Evolutionary conservation across 2,113 vertebrate species (phyloP), one percentile per base, ranked within the genome.

Genomic region (Chionodraco myersi): DNA sequence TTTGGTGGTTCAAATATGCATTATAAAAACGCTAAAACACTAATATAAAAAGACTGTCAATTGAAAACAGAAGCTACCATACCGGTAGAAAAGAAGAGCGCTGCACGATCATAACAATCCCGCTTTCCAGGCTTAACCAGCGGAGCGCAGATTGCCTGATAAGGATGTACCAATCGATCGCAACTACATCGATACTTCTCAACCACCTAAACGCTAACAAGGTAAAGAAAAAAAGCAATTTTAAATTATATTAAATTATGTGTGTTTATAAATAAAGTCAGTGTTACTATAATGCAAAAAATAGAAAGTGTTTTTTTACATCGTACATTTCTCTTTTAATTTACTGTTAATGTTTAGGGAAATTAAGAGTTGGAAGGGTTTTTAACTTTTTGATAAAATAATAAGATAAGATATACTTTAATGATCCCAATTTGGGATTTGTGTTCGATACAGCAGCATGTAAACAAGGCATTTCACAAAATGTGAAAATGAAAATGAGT

Each of bases 101-200:
- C 71, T 26, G 16, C 58, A 66, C 3, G 3, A 51, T 3, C 10
- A 75, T 1, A 77, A 90, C 80, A 44, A 59, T 86, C 90, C 87
- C 89, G 88, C 91, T 73, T 47, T 21, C 71, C 85, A 92, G 89
- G 21, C 90, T 3, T 2, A 26, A 85, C 52, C 14, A 89, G 51
- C 10, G 1, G 93, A 92, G 30, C 69, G 36, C 75, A 41, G 89
- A 90, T 1, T 4, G 10, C 3, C 0, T 10, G 4, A 9, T 0
- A 41, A 83, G 53, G 47, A 0, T 4, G 0, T 1, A 71, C 4
- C 48, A 91, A 86, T 91, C 85, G 58, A 92, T 83, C 72, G 8
- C 73, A 71, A 49, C 21, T 6, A 13, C 51, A 75, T 83, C 60
- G 89, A 90, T 85, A 11, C 67, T 71, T 77, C 26, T 11, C 1